These are phyloP conservation scores for Gryllus longicercus DNA, from an alignment of 2,888 invertebrate genomes.

Conservation along the genomic window DNA sequence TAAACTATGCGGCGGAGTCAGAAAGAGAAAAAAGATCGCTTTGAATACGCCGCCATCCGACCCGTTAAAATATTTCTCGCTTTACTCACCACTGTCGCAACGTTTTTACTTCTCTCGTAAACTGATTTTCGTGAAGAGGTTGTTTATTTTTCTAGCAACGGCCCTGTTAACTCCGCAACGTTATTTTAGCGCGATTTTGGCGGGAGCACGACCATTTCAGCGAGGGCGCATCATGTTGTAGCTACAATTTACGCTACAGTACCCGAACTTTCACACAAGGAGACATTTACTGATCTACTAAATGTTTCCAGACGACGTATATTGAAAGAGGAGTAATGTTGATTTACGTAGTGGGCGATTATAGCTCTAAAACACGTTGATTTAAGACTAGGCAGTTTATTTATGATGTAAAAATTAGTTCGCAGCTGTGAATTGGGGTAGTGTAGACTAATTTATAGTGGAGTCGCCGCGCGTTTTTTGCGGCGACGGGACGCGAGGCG, in stretches of 20 bases:
- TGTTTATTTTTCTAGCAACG: not conserved
- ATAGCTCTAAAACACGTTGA: conserved; percentile 17
- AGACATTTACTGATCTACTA: conserved; percentile 17
- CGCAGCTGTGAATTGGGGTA: conserved; percentile 17
- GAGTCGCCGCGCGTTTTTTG: not conserved
- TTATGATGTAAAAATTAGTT: conserved; percentile 17
- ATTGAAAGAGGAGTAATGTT: conserved; percentile 17
- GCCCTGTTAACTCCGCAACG: conserved; percentile 5
- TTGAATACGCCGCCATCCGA: not conserved
- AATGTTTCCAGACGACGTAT: conserved; percentile 17
- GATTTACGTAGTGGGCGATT: conserved; percentile 17
- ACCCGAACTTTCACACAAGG: conserved; percentile 17
- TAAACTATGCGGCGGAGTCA: too few species aligned
- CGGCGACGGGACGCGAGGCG: not conserved
- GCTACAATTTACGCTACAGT: conserved; percentile 5
- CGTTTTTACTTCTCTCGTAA: not conserved
- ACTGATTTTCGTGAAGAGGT: not conserved
- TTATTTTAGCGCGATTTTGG: conserved; percentile 1
- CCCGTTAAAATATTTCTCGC: not conserved
- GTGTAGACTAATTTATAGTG: conserved; percentile 11
- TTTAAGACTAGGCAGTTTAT: not conserved
- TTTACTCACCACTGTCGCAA: not conserved
- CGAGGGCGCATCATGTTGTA: conserved; percentile 7
- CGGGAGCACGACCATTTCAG: not conserved
- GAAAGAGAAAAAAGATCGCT: too few species aligned